Conservation (phyloP, 1,140 invertebrate species). For the Helicoverpa armigera region DNA sequence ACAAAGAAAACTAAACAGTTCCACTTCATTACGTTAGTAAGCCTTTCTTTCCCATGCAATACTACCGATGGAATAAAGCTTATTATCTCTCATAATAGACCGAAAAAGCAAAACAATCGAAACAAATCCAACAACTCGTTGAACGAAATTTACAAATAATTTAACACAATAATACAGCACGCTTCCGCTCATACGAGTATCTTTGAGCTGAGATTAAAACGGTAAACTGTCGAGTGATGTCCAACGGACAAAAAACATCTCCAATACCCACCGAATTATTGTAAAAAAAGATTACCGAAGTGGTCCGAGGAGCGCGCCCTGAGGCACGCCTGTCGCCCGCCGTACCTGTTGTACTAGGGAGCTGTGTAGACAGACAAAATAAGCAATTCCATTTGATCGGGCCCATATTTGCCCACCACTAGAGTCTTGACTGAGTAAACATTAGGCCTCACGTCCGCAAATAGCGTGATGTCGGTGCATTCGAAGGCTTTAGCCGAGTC, state of each 20-base stretch:
- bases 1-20: not conserved
- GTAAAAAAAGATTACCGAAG: conserved; percentile 64
- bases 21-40: not conserved
- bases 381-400: conserved; percentile 85
- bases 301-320: conserved; percentile 66
- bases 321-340: conserved; percentile 68
- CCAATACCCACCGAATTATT: conserved; percentile 73
- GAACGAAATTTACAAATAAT: conserved; percentile 62
- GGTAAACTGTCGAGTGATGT: conserved; percentile 67
- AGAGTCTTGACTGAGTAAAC: conserved; percentile 83
- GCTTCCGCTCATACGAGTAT: conserved; percentile 64
- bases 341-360: conserved; percentile 76
- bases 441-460: conserved; percentile 83
- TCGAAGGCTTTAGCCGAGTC: conserved; percentile 64
- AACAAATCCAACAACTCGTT: conserved; percentile 42
- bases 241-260: conserved; percentile 69
- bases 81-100: conserved; percentile 21
- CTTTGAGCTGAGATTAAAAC: conserved; percentile 71
- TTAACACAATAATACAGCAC: conserved; percentile 59
- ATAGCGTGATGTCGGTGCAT: conserved; percentile 80
- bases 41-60: not conserved
- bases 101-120: conserved; percentile 24
- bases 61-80: not conserved
- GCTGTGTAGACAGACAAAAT: conserved; percentile 85
- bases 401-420: conserved; percentile 84